Evolutionary conservation across 2,113 vertebrate species (phyloP), one percentile per base, ranked within the genome.

Genomic region (Aythya baeri): DNA sequence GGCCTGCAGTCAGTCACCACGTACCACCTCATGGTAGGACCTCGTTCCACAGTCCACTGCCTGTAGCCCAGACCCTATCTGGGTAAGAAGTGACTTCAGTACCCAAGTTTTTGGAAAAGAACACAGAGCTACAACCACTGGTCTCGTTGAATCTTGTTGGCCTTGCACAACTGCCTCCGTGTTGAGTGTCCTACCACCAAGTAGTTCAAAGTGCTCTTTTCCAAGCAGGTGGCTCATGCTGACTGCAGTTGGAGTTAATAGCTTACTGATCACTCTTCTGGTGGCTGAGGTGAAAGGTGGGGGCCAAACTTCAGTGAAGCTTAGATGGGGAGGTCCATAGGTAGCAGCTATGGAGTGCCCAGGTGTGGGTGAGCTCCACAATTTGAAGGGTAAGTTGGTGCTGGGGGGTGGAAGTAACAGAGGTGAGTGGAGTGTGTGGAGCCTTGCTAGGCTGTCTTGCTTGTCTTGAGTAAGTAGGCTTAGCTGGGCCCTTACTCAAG

Each of bases 1-100:
- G 36, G 29, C 15, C 54, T 63, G 8, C 7, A 38, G 3, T 76
- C 7, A 17, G 3, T 67, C 72, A 14, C 13, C 14, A 2, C 20
- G 5, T 23, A 29, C 20, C 44, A 36, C 36, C 18, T 88, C 0
- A 1, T 3, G 3, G 7, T 54, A 25, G 16, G 29, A 5, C 50
- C 38, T n/a, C 52, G 50, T 54, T 75, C 78, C 52, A 44, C 34
- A 62, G 18, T 36, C 50, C 9, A 1, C 43, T 79, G 11, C 21
- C 54, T 74, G 31, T 57, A 52, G 34, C 63, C 55, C 17, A 50
- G 23, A n/a, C 73, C 17, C 27, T 70, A 11, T 43, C 32, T 71
- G n/a, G 41, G 10, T 54, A 36, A 88, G 75, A 86, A 63, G 36
- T 21, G 59, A 29, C 77, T 50, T 31, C 61, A 72, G 46, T 58